Conservation (phyloP, 1,140 invertebrate species). For the Pseudomyrmex concolor region DNA sequence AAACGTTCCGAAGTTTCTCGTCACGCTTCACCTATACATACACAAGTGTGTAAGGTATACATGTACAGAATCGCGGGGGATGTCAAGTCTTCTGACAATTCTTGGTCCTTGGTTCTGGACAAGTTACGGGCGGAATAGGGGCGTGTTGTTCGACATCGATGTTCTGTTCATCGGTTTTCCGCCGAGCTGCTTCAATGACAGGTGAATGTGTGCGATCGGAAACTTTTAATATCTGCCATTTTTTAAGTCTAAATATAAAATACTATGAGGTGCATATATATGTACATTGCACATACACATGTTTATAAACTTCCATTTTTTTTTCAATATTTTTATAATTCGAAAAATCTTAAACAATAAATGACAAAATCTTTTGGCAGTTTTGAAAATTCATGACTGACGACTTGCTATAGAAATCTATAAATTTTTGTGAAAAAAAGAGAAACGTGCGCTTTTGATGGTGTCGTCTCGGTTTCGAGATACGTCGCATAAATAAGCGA, state of each 20-base stretch:
- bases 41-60: too few species aligned
- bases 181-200: slow-evolving; percentile 11
- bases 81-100: neutral
- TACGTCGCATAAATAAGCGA: neutral
- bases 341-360: too few species aligned
- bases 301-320: neutral
- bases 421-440: too few species aligned
- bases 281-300: neutral
- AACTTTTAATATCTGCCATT: neutral
- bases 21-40: neutral
- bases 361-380: too few species aligned
- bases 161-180: slow-evolving; percentile 10
- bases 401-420: too few species aligned
- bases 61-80: too few species aligned
- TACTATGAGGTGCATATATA: neutral
- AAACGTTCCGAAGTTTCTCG: slow-evolving; percentile 21
- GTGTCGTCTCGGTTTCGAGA: too few species aligned
- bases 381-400: too few species aligned
- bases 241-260: neutral
- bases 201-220: neutral
- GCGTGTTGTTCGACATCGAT: slow-evolving; percentile 21
- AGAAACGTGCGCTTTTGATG: too few species aligned
- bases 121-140: slow-evolving; percentile 23
- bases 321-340: too few species aligned
- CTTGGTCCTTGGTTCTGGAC: neutral